A percentile compares a stretch with the other conserved stretches of the same genome.
Conservation (phyloP, 2,113 vertebrate genomes). For the Sander lucioperca region DNA sequence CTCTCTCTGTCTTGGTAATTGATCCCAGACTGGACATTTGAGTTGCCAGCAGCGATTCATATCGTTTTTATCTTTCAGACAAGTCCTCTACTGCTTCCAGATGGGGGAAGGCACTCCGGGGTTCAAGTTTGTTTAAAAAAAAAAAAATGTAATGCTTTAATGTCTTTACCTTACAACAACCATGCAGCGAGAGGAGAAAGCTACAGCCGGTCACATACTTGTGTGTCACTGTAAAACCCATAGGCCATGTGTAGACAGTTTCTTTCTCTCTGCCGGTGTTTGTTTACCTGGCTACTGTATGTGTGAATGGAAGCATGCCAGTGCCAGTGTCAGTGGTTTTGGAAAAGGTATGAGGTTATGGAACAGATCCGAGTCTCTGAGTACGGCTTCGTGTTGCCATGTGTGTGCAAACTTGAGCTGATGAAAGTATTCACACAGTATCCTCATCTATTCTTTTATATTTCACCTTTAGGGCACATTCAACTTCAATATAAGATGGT, state of each 20-base stretch:
- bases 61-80: conserved; percentile 86
- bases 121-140: conserved; percentile 78
- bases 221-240: conserved; percentile 22
- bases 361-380: neutral
- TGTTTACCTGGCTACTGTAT: conserved; percentile 46
- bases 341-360: conserved; percentile 35
- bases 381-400: neutral
- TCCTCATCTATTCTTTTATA: conserved; percentile 4
- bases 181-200: conserved; percentile 29
- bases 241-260: conserved; percentile 13
- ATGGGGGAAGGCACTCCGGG: conserved; percentile 78
- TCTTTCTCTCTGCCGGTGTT: conserved; percentile 47
- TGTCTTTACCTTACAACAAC: conserved; percentile 76
- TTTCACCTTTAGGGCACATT: neutral
- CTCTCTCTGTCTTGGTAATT: conserved; percentile 82
- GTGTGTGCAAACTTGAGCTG: neutral
- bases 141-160: conserved; percentile 78
- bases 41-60: conserved; percentile 85
- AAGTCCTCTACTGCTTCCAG: conserved; percentile 84
- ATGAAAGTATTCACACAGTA: neutral
- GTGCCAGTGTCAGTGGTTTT: conserved; percentile 37
- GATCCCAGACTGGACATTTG: conserved; percentile 86
- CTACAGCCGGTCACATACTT: conserved; percentile 19
- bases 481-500: neutral
- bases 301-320: conserved; percentile 44